Evolutionary conservation across 2,888 invertebrate genomes (phyloP).

Genomic region (Spodoptera littoralis): DNA sequence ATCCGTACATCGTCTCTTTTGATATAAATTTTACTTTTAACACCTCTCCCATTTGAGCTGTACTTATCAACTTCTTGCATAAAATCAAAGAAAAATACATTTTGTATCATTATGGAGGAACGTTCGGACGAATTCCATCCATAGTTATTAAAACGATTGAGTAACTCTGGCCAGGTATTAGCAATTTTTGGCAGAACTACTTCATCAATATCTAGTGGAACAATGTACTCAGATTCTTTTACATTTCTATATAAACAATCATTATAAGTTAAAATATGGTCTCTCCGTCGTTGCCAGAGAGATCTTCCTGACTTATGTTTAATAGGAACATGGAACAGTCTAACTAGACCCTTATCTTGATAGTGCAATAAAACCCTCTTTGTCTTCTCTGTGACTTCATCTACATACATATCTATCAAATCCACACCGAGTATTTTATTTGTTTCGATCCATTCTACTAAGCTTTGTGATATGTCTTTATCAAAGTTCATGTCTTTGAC

Average conservation of each 20-base stretch:
- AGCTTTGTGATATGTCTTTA: constrained; percentile 88
- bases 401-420: constrained; percentile 91
- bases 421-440: constrained; percentile 91
- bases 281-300: constrained; percentile 91
- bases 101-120: constrained; percentile 90
- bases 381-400: constrained; percentile 87
- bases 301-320: constrained; percentile 78
- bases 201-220: constrained; percentile 93
- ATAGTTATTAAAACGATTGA: constrained; percentile 79
- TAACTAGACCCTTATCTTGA: constrained; percentile 81
- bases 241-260: constrained; percentile 93
- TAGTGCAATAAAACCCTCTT: constrained; percentile 89
- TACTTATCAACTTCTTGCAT: constrained; percentile 76
- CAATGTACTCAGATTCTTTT: constrained; percentile 89
- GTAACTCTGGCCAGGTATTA: constrained; percentile 88
- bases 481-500: constrained; percentile 92
- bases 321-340: constrained; percentile 87
- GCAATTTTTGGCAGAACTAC: constrained; percentile 91
- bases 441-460: constrained; percentile 92
- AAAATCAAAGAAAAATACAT: constrained; percentile 91
- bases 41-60: constrained; percentile 52
- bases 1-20: constrained; percentile 84
- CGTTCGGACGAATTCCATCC: constrained; percentile 84
- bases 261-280: constrained; percentile 93
- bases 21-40: constrained; percentile 71